These are phyloP conservation scores for Corythornis vintsioides DNA, from an alignment of 2,113 vertebrate genomes.

Conservation along the genomic window DNA sequence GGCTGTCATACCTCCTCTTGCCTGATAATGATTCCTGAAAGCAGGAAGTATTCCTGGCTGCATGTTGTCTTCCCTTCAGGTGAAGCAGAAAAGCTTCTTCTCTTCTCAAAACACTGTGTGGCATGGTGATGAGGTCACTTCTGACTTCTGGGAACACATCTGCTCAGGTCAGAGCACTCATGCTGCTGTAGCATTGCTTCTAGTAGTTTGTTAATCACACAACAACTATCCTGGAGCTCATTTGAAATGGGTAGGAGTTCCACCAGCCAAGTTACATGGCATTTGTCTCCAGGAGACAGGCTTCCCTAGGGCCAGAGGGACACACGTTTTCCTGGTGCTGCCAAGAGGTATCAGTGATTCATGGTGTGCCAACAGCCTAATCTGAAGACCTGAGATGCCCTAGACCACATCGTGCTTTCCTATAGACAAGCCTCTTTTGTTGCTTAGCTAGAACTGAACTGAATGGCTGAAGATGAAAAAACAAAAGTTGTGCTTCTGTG, in stretches of 20 bases:
- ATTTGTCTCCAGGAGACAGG: neutral
- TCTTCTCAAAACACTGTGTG: neutral
- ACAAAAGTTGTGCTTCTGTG: neutral
- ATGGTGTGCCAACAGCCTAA: neutral
- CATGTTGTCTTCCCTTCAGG: neutral
- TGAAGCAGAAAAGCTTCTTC: neutral
- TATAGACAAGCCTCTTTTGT: rapidly evolving
- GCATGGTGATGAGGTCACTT: neutral
- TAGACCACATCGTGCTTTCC: rapidly evolving
- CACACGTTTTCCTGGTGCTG: neutral
- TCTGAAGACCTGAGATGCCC: neutral
- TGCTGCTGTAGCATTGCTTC: neutral
- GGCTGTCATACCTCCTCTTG: neutral
- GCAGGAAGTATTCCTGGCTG: neutral
- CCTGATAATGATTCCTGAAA: neutral
- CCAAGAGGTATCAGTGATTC: neutral
- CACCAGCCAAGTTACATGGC: neutral
- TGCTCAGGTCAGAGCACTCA: neutral
- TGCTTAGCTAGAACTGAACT: neutral
- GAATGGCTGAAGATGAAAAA: neutral
- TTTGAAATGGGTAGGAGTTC: neutral
- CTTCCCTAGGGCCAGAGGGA: neutral
- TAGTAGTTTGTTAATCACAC: neutral
- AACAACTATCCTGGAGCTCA: neutral
- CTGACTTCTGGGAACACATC: neutral